These are phyloP conservation scores for Columba janthina DNA, from an alignment of 2,113 vertebrate genomes.

Conservation along the genomic window DNA sequence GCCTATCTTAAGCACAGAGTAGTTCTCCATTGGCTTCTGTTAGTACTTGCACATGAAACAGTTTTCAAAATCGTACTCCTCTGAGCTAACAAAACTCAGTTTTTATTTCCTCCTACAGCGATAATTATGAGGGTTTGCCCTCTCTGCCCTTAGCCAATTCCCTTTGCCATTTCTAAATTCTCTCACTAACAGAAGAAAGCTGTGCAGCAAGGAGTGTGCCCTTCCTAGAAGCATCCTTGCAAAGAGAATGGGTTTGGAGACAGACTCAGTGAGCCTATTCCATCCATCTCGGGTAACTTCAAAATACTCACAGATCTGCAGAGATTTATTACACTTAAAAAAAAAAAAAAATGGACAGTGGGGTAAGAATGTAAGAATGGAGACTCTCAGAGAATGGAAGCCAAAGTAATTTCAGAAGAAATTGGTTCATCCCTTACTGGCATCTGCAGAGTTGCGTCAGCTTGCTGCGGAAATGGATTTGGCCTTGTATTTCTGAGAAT, in stretches of 20 bases:
- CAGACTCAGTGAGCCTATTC: not conserved
- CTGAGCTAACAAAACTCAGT: not conserved
- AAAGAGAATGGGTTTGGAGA: not conserved
- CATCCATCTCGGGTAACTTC: not conserved
- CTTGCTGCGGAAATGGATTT: slow-evolving; percentile 6
- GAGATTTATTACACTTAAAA: not conserved
- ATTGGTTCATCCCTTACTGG: slow-evolving; percentile 12
- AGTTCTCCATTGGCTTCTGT: not conserved
- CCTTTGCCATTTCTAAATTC: not conserved
- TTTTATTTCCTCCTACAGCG: not conserved
- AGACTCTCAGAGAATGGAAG: not conserved
- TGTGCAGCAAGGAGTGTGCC: not conserved
- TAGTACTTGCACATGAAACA: not conserved
- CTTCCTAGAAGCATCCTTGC: not conserved
- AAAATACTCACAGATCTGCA: not conserved
- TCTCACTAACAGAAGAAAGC: not conserved
- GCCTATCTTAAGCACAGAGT: not conserved
- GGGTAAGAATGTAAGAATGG: not conserved
- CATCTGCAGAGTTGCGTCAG: slow-evolving; percentile 1
- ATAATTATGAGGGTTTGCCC: not conserved
- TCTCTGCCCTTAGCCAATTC: not conserved
- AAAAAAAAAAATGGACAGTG: not conserved
- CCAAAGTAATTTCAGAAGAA: slow-evolving; percentile 28
- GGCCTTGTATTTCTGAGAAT: slow-evolving; percentile 34
- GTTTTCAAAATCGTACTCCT: not conserved